A percentile compares a stretch with the other conserved stretches of the same genome.
These are phyloP conservation scores for Seriola quinqueradiata DNA, from an alignment of 2,113 vertebrate species.

Conservation along the genomic window DNA sequence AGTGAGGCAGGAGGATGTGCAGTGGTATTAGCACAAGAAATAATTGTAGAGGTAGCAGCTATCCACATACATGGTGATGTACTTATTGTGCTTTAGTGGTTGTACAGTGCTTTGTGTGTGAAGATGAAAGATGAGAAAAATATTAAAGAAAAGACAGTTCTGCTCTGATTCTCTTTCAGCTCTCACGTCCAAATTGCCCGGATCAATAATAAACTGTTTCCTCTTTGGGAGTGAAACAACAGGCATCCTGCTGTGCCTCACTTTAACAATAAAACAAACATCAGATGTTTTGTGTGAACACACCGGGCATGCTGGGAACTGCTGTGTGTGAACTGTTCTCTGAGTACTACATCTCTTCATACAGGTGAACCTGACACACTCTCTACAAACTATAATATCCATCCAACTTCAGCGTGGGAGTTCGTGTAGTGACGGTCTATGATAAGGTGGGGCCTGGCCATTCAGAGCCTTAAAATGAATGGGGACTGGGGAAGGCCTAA, in stretches of 20 bases:
- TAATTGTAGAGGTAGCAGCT: background rate
- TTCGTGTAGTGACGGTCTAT: too few relatives aligned
- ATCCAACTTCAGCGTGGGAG: too few relatives aligned
- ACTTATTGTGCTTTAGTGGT: background rate
- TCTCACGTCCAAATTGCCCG: background rate
- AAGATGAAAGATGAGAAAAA: background rate
- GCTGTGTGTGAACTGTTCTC: background rate
- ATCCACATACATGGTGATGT: background rate
- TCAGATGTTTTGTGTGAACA: conserved; percentile 10
- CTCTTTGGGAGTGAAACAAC: conserved; percentile 9
- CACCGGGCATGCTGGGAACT: background rate
- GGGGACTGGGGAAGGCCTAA: too few relatives aligned
- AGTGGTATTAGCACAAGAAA: background rate
- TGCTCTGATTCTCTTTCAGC: background rate
- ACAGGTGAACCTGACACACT: too few relatives aligned
- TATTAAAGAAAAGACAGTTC: background rate
- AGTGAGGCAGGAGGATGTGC: background rate
- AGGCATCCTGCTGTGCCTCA: background rate
- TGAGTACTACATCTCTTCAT: too few relatives aligned
- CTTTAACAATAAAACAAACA: conserved; percentile 52
- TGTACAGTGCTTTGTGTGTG: background rate
- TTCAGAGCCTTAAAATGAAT: too few relatives aligned
- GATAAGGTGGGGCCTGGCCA: too few relatives aligned
- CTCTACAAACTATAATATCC: too few relatives aligned
- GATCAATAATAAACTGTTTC: conserved; percentile 47